Conservation (phyloP, 2,797 vertebrate species). For the Gobio occitaniae region DNA sequence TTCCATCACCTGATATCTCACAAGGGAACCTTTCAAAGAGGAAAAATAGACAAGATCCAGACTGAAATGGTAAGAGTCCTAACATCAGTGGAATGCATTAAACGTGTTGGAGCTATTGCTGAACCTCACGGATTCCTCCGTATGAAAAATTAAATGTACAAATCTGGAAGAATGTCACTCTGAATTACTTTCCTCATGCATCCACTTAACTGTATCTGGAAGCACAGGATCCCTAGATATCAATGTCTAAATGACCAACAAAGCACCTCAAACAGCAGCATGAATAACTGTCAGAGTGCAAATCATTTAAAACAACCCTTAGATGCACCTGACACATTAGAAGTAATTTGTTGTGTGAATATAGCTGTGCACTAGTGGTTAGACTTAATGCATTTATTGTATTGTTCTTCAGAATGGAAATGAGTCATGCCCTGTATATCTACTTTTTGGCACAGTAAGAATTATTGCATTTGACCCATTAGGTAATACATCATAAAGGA, state of each 20-base stretch:
- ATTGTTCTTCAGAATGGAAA: not conserved
- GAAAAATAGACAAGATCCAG: constrained; percentile 11
- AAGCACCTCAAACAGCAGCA: not conserved
- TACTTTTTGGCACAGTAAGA: not conserved
- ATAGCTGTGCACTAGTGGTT: not conserved
- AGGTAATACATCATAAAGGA: not conserved
- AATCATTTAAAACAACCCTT: not conserved
- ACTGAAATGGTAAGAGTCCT: not conserved
- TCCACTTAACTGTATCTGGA: not conserved
- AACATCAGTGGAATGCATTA: constrained; percentile 18
- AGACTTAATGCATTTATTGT: not conserved
- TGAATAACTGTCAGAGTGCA: not conserved
- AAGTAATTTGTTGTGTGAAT: not conserved
- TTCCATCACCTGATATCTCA: constrained; percentile 1
- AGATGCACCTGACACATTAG: not conserved
- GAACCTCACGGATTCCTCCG: not conserved
- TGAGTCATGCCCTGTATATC: not conserved
- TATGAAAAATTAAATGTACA: not conserved
- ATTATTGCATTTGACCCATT: not conserved
- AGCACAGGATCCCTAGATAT: not conserved
- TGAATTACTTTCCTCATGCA: constrained; percentile 11
- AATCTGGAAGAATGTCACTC: not conserved
- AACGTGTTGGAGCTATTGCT: not conserved
- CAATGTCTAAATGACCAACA: not conserved
- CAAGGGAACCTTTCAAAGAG: not conserved